These are phyloP conservation scores for Spizaetus ornatus DNA, from an alignment of 2,113 vertebrate genomes.

Conservation along the genomic window DNA sequence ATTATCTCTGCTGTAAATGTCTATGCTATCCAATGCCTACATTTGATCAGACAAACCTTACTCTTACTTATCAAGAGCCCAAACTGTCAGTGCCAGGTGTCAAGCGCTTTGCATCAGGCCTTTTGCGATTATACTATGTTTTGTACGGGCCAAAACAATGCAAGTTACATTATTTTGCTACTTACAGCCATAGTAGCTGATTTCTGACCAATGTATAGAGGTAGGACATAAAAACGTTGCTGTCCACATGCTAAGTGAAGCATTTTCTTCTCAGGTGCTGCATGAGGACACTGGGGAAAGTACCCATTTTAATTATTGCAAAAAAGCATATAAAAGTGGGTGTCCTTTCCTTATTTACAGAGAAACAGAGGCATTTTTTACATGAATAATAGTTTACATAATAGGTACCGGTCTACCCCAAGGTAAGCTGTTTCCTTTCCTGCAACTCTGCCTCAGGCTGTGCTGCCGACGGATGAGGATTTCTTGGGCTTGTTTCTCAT, in stretches of 20 bases:
- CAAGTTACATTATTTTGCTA: background rate
- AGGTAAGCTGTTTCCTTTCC: slow-evolving; percentile 74
- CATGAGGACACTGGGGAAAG: background rate
- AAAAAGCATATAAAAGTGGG: background rate
- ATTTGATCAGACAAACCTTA: background rate
- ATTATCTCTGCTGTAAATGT: background rate
- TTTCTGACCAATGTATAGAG: background rate
- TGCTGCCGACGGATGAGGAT: slow-evolving; percentile 74
- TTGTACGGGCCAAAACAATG: background rate
- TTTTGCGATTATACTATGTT: background rate
- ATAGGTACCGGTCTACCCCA: slow-evolving; percentile 67
- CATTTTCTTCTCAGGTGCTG: background rate
- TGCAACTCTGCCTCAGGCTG: slow-evolving; percentile 63
- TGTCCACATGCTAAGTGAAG: background rate
- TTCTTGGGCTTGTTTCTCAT: slow-evolving; percentile 74
- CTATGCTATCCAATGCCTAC: background rate
- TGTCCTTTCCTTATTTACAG: background rate
- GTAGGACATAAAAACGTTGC: background rate
- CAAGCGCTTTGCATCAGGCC: background rate
- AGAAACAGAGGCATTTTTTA: background rate
- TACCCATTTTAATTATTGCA: background rate
- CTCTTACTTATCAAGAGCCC: background rate
- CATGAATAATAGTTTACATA: background rate
- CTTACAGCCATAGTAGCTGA: background rate
- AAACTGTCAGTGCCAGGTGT: background rate